These are phyloP conservation scores for Sphyrna mokarran DNA, from an alignment of 2,113 vertebrate species.

Conservation along the genomic window DNA sequence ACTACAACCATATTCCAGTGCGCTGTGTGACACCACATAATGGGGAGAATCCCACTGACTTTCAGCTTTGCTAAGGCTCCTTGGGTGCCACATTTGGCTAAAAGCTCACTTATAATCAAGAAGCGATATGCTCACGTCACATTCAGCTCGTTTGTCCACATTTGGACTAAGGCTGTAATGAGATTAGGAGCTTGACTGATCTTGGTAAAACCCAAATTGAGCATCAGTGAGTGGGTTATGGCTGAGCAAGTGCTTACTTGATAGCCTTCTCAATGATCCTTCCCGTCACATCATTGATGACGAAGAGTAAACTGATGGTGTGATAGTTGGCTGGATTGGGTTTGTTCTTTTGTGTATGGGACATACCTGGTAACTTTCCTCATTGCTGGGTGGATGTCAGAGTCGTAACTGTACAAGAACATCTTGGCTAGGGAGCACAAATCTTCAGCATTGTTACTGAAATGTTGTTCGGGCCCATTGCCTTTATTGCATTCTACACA, in stretches of 20 bases:
- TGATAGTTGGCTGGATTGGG: too few relatives aligned
- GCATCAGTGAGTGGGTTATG: not conserved
- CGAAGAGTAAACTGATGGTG: too few relatives aligned
- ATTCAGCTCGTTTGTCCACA: not conserved
- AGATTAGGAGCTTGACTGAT: not conserved
- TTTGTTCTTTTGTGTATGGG: too few relatives aligned
- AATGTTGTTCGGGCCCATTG: too few relatives aligned
- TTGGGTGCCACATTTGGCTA: not conserved
- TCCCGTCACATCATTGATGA: too few relatives aligned
- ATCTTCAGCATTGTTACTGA: too few relatives aligned
- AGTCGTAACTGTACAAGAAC: too few relatives aligned
- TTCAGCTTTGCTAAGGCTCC: not conserved
- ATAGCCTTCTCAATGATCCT: too few relatives aligned
- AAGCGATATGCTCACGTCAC: not conserved
- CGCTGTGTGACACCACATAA: not conserved
- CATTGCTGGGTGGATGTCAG: too few relatives aligned
- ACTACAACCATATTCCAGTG: not conserved
- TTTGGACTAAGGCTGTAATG: not conserved
- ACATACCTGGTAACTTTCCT: too few relatives aligned
- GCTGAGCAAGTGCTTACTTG: not conserved
- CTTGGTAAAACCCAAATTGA: not conserved
- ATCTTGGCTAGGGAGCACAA: too few relatives aligned
- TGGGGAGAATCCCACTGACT: not conserved
- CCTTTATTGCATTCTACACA: too few relatives aligned
- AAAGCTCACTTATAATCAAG: not conserved